These are phyloP conservation scores for Stigmatopora nigra DNA, from an alignment of 2,113 vertebrate genomes.

Conservation along the genomic window DNA sequence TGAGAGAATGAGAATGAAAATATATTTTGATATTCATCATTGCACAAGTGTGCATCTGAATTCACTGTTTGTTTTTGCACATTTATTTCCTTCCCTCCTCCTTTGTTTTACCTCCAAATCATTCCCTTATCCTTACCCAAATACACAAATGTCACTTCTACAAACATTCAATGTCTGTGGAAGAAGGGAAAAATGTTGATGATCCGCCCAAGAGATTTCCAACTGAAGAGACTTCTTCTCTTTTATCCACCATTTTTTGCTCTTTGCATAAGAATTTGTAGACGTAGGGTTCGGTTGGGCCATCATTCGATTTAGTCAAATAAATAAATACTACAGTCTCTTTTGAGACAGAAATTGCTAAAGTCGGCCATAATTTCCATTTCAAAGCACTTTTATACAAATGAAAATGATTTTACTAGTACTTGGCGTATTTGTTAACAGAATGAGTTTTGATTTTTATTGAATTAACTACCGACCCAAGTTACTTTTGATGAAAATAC, in stretches of 20 bases:
- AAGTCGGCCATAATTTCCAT: slow-evolving; percentile 28
- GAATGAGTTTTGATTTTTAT: slow-evolving; percentile 37
- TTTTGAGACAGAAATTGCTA: slow-evolving; percentile 15
- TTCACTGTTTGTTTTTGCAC: slow-evolving; percentile 48
- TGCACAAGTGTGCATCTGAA: slow-evolving; percentile 40
- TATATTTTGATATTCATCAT: slow-evolving; percentile 44
- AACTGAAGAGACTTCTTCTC: slow-evolving; percentile 40
- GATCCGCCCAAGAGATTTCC: slow-evolving; percentile 41
- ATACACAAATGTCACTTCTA: slow-evolving; percentile 52
- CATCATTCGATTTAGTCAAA: slow-evolving; percentile 21
- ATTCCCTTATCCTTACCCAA: slow-evolving; percentile 51
- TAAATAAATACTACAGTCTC: slow-evolving; percentile 25
- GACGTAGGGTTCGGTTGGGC: slow-evolving; percentile 17
- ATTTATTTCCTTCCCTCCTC: slow-evolving; percentile 33
- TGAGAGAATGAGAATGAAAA: slow-evolving; percentile 40
- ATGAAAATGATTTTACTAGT: slow-evolving; percentile 9
- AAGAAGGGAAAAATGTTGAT: slow-evolving; percentile 46
- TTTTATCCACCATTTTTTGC: slow-evolving; percentile 44
- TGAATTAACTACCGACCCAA: slow-evolving; percentile 7
- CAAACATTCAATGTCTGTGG: slow-evolving; percentile 47
- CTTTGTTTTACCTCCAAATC: slow-evolving; percentile 44
- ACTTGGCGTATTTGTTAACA: slow-evolving; percentile 31
- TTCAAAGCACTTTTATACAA: slow-evolving; percentile 24
- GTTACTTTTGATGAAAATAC: not conserved
- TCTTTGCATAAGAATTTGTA: slow-evolving; percentile 36